Percentiles rank a stretch among this genome's conserved stretches.
phyloP scores from a whole-genome alignment of 2,113 vertebrate species.

The Macrotis lagotis region DNA sequence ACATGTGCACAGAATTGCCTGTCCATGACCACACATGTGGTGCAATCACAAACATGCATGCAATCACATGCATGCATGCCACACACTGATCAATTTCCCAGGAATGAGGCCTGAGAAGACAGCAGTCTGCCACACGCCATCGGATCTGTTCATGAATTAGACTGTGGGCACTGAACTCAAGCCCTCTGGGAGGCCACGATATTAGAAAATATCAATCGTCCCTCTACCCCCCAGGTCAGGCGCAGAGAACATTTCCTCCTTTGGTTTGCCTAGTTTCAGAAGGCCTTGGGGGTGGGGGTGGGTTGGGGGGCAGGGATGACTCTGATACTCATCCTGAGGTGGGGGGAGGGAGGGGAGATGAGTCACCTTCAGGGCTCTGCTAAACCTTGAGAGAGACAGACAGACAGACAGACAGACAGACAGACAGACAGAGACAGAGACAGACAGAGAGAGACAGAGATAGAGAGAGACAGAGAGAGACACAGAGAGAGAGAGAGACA shows the following conservation, averaged over 20 bases:
- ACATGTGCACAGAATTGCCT: too few species aligned
- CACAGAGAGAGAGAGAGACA: accelerated
- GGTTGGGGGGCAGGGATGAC: too few species aligned
- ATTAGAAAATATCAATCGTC: not conserved
- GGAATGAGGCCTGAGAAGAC: not conserved
- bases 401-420: accelerated
- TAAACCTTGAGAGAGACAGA: not conserved
- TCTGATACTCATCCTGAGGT: not conserved
- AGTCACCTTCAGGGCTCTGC: not conserved
- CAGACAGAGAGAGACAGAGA: too few species aligned
- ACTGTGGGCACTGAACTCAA: not conserved
- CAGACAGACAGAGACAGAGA: too few species aligned
- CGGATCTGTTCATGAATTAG: not conserved
- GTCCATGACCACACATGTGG: too few species aligned
- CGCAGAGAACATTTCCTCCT: not conserved
- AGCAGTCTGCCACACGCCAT: not conserved
- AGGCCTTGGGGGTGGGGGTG: not conserved
- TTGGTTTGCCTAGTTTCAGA: not conserved
- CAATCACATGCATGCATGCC: not conserved
- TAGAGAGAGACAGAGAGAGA: too few species aligned
- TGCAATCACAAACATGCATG: too few species aligned
- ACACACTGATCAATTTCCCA: not conserved
- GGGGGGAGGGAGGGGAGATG: not conserved
- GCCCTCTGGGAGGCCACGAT: not conserved
- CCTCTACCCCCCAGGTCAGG: not conserved